Conservation (phyloP, 1,140 invertebrate species). For the Homarus americanus region DNA sequence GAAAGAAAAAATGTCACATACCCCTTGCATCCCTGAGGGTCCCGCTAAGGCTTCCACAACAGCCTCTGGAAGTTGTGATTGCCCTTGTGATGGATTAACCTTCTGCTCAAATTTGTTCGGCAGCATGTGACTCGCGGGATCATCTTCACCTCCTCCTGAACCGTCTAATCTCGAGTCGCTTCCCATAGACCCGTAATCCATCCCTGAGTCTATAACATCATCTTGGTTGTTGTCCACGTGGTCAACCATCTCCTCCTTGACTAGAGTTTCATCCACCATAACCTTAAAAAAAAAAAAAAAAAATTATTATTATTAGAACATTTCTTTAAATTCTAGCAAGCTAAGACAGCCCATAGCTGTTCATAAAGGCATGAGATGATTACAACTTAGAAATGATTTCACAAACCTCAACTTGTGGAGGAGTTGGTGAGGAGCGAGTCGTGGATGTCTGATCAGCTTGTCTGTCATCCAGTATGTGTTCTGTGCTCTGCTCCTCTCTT, state of each 20-base stretch:
- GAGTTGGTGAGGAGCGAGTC: slow-evolving; percentile 23
- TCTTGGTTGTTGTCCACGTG: slow-evolving; percentile 34
- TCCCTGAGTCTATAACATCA: slow-evolving; percentile 58
- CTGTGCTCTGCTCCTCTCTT: slow-evolving; percentile 30
- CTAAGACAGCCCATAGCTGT: too few relatives aligned
- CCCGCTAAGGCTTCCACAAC: slow-evolving; percentile 73
- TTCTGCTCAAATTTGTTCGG: slow-evolving; percentile 61
- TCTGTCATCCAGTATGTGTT: slow-evolving; percentile 48
- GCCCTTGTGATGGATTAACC: slow-evolving; percentile 34
- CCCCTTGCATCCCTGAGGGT: slow-evolving; percentile 74
- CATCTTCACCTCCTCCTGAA: slow-evolving; percentile 30
- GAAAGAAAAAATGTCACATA: slow-evolving; percentile 13
- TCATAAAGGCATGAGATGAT: too few relatives aligned
- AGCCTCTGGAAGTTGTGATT: slow-evolving; percentile 66
- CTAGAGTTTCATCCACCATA: slow-evolving; percentile 62
- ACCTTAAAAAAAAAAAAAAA: slow-evolving; percentile 9
- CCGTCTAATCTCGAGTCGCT: slow-evolving; percentile 61
- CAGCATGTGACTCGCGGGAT: slow-evolving; percentile 32
- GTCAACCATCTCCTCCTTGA: slow-evolving; percentile 64
- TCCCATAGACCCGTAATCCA: slow-evolving; percentile 66
- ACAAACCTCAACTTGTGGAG: slow-evolving; percentile 57
- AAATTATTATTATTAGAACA: not conserved
- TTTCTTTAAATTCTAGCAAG: too few relatives aligned
- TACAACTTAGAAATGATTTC: not conserved
- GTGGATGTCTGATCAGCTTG: slow-evolving; percentile 26